A percentile compares a stretch with the other conserved stretches of the same genome.
phyloP scores from a whole-genome alignment of 2,113 vertebrate species.

The Ctenomys sociabilis region DNA sequence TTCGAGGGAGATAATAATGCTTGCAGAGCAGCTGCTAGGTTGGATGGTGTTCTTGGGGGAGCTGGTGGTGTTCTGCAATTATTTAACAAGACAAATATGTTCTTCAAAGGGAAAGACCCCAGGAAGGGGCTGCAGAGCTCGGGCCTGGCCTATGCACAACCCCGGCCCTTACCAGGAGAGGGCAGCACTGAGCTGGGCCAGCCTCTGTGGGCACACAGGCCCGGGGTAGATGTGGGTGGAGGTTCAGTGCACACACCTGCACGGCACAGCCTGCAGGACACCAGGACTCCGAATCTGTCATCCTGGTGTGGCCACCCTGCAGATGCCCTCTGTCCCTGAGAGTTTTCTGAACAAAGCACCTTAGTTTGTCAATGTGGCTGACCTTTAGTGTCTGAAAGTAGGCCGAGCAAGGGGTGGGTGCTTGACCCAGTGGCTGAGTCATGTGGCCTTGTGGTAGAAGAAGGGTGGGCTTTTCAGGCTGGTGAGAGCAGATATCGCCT shows the following conservation, averaged over 20 bases:
- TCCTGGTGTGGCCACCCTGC: neutral
- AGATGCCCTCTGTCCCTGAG: accelerated
- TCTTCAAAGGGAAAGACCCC: accelerated
- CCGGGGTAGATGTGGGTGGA: neutral
- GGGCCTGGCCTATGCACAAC: accelerated
- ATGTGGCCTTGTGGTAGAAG: accelerated
- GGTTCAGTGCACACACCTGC: neutral
- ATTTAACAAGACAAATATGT: neutral
- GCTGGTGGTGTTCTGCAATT: neutral
- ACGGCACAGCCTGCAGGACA: neutral
- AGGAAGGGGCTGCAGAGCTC: neutral
- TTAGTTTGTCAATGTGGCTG: neutral
- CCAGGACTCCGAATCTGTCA: accelerated
- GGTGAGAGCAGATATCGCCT: accelerated
- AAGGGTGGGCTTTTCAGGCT: neutral
- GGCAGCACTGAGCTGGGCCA: neutral
- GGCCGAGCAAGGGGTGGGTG: accelerated
- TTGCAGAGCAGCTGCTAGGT: accelerated
- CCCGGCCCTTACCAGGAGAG: no score
- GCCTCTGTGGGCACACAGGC: neutral
- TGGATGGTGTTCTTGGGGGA: neutral
- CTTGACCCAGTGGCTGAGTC: accelerated
- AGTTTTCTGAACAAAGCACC: no score
- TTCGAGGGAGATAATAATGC: accelerated
- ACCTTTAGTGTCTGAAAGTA: neutral